Percentiles rank a stretch among this genome's conserved stretches.
phyloP scores from a whole-genome alignment of 2,888 invertebrate genomes.

The Ormia ochracea region DNA sequence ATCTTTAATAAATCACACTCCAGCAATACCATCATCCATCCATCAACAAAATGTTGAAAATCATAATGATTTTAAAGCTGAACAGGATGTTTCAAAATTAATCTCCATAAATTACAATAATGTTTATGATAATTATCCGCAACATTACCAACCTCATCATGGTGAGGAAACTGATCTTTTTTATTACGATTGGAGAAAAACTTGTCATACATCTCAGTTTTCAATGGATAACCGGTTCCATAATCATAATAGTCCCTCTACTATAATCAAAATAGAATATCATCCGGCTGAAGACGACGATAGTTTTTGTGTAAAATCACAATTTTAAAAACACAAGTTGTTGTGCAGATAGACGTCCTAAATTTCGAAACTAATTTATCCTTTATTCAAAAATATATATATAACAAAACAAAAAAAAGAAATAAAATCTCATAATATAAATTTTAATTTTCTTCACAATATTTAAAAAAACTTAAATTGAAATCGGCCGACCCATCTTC shows the following conservation, averaged over 20 bases:
- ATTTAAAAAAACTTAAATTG: too few species aligned
- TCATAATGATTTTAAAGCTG: constrained; percentile 47
- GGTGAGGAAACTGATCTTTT: neutral
- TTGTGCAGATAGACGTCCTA: constrained; percentile 29
- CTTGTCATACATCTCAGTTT: constrained; percentile 15
- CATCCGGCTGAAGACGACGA: constrained; percentile 47
- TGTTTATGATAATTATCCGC: constrained; percentile 34
- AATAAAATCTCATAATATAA: constrained; percentile 19
- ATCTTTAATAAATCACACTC: constrained; percentile 24
- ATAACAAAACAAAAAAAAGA: neutral
- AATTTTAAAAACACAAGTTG: constrained; percentile 34
- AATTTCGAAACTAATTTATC: too few species aligned
- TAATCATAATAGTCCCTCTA: constrained; percentile 1
- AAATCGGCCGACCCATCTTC: constrained; percentile 55
- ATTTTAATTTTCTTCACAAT: constrained; percentile 30
- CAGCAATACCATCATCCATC: constrained; percentile 30
- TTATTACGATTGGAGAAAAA: constrained; percentile 46
- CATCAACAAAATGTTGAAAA: constrained; percentile 52
- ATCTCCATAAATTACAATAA: constrained; percentile 26
- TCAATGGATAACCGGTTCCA: constrained; percentile 25
- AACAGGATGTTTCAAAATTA: constrained; percentile 9
- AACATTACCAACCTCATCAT: constrained; percentile 15
- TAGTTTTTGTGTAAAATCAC: constrained; percentile 17
- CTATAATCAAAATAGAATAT: constrained; percentile 48
- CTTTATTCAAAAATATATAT: neutral